Evolutionary conservation across 2,797 vertebrate genomes (phyloP).

Genomic region (Rhynchotus rufescens): DNA sequence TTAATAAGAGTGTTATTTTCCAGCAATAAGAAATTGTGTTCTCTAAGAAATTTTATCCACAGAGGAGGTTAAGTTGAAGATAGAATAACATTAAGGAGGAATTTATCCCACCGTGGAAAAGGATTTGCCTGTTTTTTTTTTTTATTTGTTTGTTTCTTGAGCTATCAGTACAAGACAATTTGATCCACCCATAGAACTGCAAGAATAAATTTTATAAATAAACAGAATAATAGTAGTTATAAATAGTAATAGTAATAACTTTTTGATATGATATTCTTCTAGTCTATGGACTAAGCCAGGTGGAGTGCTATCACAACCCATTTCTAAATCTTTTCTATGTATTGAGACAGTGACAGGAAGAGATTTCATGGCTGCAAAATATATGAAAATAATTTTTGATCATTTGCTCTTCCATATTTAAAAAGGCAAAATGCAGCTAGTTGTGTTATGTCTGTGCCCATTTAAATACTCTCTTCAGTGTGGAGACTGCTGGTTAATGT

Average conservation of each 20-base stretch:
- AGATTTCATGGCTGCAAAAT: background rate
- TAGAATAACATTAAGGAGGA: background rate
- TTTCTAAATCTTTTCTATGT: background rate
- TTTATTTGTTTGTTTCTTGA: background rate
- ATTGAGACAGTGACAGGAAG: background rate
- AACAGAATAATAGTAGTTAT: too few species aligned
- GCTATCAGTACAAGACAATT: background rate
- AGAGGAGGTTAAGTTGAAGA: background rate
- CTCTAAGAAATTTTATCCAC: constrained; percentile 41
- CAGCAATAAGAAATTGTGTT: constrained; percentile 49
- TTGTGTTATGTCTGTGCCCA: background rate
- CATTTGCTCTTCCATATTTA: background rate
- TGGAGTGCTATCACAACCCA: background rate
- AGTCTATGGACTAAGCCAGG: background rate
- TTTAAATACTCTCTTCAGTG: background rate
- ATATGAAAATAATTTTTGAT: background rate
- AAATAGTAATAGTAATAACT: background rate
- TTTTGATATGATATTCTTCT: background rate
- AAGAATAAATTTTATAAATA: background rate
- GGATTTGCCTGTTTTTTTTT: background rate
- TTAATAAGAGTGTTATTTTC: constrained; percentile 37
- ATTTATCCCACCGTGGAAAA: background rate
- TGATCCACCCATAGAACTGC: background rate
- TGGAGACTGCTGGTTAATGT: background rate
- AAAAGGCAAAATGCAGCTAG: background rate